Evolutionary conservation across 2,113 vertebrate genomes (phyloP), one percentile per base, ranked within the genome.

Genomic region (Mixornis gularis): DNA sequence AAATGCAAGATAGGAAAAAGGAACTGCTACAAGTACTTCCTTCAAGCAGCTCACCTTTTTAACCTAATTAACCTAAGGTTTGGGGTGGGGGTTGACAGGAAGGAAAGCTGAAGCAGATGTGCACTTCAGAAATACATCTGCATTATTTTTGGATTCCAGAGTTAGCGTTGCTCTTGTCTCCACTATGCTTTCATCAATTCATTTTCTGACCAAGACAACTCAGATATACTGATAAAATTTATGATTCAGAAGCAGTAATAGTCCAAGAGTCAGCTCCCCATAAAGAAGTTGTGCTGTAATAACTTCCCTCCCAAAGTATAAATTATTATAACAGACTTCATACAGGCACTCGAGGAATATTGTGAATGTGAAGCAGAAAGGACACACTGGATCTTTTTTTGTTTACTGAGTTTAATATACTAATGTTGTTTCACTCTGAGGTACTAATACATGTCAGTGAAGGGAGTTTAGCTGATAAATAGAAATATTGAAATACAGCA

Each of bases 251-350:
- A 3, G 5, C 49, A 89, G 38, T 56, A 90, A 69, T 12, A 86
- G 40, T 16, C 60, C 40, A 71, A 90, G 12, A 85, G 60, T 52
- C 44, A 84, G 44, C 14, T 93, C 21, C 30, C 44, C 52, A 74
- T 63, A 80, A 86, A 77, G 56, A 68, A 80, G 58, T 19, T 52
- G 17, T 70, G 43, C 36, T 44, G 62, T 40, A 86, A 48, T 56
- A 90, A 84, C 52, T 89, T 79, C 51, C 46, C 25, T 73, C 56
- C 18, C 10, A 34, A 91, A 71, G 14, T n/a, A 85, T 68, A 86
- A 83, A 92, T 90, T 78, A 88, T 52, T 69, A 19, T 60, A 77
- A 79, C 36, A 88, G 48, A 76, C 46, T 71, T 80, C 56, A 69
- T 21, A 53, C 18, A 82, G 87, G 32, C 32, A 85, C 29, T 79